Conservation (phyloP, 2,113 vertebrate genomes). For the Henicopernis longicauda region DNA sequence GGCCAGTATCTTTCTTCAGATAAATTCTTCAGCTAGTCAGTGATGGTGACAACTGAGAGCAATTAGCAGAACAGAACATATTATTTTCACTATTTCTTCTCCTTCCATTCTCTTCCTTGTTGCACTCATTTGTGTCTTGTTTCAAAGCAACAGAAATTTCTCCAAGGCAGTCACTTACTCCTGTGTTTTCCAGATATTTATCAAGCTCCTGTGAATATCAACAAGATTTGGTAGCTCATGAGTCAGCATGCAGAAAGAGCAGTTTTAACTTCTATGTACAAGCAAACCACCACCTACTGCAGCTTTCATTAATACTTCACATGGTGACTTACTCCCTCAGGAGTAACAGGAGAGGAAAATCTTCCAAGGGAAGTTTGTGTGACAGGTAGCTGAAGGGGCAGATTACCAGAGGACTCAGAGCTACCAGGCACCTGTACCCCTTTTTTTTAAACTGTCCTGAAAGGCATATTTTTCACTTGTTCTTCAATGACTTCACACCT, state of each 20-base stretch:
- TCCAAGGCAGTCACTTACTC: background rate
- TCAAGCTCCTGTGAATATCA: background rate
- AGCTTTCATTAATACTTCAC: background rate
- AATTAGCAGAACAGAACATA: background rate
- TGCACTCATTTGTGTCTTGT: background rate
- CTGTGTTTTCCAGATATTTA: background rate
- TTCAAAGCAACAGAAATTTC: background rate
- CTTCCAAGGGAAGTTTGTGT: background rate
- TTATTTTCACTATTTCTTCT: background rate
- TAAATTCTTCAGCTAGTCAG: background rate
- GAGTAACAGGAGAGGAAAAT: background rate
- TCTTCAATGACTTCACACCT: slow-evolving; percentile 23
- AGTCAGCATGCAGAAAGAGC: background rate
- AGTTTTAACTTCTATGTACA: background rate
- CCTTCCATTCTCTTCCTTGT: background rate
- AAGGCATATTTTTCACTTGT: background rate
- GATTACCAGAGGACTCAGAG: background rate
- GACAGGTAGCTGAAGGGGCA: background rate
- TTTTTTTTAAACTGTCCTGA: background rate
- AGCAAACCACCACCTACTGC: background rate
- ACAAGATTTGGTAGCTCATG: background rate
- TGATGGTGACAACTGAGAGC: background rate
- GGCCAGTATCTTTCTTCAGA: background rate
- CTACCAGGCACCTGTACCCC: background rate
- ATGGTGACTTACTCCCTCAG: background rate